Percentiles rank a stretch among this genome's conserved stretches.
phyloP scores from a whole-genome alignment of 2,888 invertebrate species.

The Heteromyza rotundicornis region DNA sequence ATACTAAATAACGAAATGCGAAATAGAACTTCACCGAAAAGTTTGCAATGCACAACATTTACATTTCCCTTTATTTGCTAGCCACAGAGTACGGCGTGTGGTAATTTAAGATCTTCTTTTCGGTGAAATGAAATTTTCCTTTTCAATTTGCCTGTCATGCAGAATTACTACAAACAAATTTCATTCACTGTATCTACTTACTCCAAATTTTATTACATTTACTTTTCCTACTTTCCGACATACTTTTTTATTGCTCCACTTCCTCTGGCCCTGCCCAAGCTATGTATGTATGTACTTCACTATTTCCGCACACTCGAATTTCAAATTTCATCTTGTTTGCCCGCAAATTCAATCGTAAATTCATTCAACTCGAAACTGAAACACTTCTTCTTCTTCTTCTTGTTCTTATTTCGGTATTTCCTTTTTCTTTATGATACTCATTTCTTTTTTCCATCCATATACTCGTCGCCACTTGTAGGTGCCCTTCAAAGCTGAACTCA shows the following conservation, averaged over 20 bases:
- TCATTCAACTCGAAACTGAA: not conserved
- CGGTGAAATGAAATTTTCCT: not conserved
- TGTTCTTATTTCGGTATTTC: not conserved
- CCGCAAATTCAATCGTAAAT: not conserved
- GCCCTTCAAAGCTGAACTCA: conserved; percentile 72
- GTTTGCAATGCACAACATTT: no score
- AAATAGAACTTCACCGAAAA: not conserved
- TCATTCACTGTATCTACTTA: conserved; percentile 4
- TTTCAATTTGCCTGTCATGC: not conserved
- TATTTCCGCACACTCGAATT: not conserved
- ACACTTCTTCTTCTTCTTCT: no score
- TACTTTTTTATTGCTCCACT: not conserved
- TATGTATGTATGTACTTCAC: no score
- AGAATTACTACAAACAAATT: not conserved
- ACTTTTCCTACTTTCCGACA: not conserved
- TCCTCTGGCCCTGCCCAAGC: not conserved
- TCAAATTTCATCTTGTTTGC: not conserved
- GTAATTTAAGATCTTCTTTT: conserved; percentile 5
- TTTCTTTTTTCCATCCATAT: not conserved
- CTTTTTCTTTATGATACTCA: not conserved
- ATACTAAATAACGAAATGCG: not conserved
- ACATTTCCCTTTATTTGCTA: no score
- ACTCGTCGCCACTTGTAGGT: conserved; percentile 61
- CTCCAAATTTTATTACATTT: not conserved
- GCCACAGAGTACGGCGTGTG: no score